Percentiles rank a stretch among this genome's conserved stretches.
Evolutionary conservation across 2,797 vertebrate genomes (phyloP).

Genomic region (Spinus pinus): DNA sequence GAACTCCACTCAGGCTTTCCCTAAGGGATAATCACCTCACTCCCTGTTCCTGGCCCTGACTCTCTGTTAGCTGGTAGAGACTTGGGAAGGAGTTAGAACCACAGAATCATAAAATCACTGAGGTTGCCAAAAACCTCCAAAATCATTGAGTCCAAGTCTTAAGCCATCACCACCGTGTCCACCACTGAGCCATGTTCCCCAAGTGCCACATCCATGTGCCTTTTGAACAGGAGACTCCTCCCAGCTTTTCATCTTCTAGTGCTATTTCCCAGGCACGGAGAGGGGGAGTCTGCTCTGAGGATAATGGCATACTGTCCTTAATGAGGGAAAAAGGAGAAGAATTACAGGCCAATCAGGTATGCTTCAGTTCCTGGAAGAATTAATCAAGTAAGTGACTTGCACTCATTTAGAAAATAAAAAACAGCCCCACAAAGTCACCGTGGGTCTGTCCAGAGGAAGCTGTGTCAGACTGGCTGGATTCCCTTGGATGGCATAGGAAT

Average conservation of each 20-base stretch:
- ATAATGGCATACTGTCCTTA: background rate
- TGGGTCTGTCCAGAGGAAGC: background rate
- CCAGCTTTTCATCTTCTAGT: background rate
- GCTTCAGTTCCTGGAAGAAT: background rate
- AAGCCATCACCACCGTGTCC: background rate
- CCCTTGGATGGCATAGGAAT: background rate
- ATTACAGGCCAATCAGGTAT: background rate
- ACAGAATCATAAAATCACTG: background rate
- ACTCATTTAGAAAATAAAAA: background rate
- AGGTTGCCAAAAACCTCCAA: background rate
- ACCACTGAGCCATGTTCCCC: background rate
- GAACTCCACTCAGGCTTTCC: accelerated
- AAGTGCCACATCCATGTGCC: background rate
- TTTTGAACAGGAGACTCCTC: background rate
- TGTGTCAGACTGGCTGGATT: background rate
- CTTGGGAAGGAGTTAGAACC: background rate
- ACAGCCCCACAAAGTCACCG: background rate
- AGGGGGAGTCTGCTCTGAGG: background rate
- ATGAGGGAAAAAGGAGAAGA: background rate
- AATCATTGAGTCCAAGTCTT: background rate
- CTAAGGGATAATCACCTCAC: accelerated
- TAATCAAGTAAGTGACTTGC: background rate
- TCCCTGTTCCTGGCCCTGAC: background rate
- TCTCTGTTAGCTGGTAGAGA: background rate
- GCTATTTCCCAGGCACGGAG: background rate